phyloP scores from a whole-genome alignment of 2,113 vertebrate species.

The Epinephelus moara region DNA sequence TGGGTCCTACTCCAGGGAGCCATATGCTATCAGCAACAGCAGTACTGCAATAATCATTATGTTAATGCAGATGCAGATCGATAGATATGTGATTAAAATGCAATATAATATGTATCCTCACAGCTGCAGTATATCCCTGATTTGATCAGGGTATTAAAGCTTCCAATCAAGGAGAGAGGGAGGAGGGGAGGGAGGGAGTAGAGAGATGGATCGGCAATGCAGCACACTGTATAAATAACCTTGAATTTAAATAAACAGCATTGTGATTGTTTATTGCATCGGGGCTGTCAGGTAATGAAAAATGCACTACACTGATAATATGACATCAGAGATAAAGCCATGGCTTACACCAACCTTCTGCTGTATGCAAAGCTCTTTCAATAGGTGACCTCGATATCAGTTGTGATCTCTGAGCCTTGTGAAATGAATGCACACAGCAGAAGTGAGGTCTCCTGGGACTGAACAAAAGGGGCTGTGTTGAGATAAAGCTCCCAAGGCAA shows the following conservation, averaged over 20 bases:
- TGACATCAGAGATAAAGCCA: slow-evolving; percentile 41
- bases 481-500: slow-evolving; percentile 33
- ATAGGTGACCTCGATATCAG: slow-evolving; percentile 58
- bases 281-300: slow-evolving; percentile 30
- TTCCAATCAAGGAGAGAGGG: slow-evolving; percentile 55
- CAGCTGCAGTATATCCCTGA: slow-evolving; percentile 48
- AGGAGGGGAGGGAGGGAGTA: not conserved
- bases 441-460: slow-evolving; percentile 10
- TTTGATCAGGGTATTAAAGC: slow-evolving; percentile 62
- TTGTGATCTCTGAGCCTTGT: slow-evolving; percentile 30
- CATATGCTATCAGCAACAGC: slow-evolving; percentile 25
- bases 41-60: slow-evolving; percentile 43
- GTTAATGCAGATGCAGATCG: slow-evolving; percentile 61
- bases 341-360: slow-evolving; percentile 16
- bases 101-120: slow-evolving; percentile 47
- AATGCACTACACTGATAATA: slow-evolving; percentile 6
- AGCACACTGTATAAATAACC: slow-evolving; percentile 52
- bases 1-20: slow-evolving; percentile 45
- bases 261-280: slow-evolving; percentile 33
- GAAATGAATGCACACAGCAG: slow-evolving; percentile 16
- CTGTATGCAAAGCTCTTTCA: slow-evolving; percentile 7
- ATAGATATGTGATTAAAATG: slow-evolving; percentile 64
- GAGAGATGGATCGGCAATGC: slow-evolving; percentile 56
- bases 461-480: slow-evolving; percentile 4
- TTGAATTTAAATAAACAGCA: slow-evolving; percentile 48